phyloP scores from a whole-genome alignment of 2,888 invertebrate genomes.

The Limnephilus rhombicus region DNA sequence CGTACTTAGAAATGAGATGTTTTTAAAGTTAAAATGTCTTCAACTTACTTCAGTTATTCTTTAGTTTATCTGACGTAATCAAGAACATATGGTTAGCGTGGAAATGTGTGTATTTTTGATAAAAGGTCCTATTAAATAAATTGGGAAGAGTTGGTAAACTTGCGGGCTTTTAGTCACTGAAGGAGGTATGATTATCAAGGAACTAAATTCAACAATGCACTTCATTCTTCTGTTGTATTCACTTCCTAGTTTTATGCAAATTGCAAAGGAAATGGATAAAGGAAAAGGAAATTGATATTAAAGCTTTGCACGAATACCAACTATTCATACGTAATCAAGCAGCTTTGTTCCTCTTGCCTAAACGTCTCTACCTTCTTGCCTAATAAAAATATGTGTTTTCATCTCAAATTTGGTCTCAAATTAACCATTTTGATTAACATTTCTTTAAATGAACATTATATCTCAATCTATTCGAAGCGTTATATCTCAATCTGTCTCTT shows the following conservation, averaged over 20 bases:
- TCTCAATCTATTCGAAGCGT: too few relatives aligned
- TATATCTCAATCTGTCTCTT: too few relatives aligned
- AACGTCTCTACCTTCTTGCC: neutral
- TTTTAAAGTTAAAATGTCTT: neutral
- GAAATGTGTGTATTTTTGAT: neutral
- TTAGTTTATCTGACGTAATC: neutral
- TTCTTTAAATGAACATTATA: too few relatives aligned
- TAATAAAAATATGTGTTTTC: too few relatives aligned
- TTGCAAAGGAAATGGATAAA: neutral
- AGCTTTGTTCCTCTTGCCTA: too few relatives aligned
- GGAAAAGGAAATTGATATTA: neutral
- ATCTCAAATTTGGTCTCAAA: neutral
- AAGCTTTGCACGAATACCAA: neutral
- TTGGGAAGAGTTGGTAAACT: conserved; percentile 8
- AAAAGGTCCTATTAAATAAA: neutral
- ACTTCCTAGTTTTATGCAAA: neutral
- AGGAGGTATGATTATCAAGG: neutral
- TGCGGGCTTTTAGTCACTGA: neutral
- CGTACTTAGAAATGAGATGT: neutral
- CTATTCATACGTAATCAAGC: neutral
- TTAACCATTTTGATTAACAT: too few relatives aligned
- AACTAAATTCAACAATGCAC: neutral
- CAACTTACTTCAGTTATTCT: neutral
- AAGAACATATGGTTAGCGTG: conserved; percentile 20
- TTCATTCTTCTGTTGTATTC: neutral